These are phyloP conservation scores for Idaea aversata DNA, from an alignment of 2,888 invertebrate species.

Conservation along the genomic window DNA sequence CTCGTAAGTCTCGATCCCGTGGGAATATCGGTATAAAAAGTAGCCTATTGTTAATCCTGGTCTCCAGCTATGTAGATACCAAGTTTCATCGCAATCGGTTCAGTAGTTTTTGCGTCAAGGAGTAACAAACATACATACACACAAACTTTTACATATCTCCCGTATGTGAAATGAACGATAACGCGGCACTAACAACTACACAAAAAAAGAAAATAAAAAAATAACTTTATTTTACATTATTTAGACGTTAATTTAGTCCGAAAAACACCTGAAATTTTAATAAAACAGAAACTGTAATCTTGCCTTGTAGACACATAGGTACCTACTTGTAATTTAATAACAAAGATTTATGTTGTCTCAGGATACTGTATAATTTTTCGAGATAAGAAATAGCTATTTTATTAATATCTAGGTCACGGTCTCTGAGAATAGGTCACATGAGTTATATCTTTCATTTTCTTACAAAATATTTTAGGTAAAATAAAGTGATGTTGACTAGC, in stretches of 20 bases:
- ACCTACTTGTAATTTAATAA: not conserved
- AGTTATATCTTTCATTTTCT: not conserved
- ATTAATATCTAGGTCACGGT: not conserved
- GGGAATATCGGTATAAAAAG: too few species aligned
- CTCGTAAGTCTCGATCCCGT: too few species aligned
- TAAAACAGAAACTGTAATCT: not conserved
- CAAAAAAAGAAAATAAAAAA: not conserved
- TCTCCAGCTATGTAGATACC: too few species aligned
- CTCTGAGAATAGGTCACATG: not conserved
- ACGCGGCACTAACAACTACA: not conserved
- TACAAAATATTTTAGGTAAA: not conserved
- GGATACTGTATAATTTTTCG: not conserved
- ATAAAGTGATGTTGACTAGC: too few species aligned
- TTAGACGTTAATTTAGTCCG: not conserved
- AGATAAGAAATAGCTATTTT: not conserved
- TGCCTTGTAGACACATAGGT: not conserved
- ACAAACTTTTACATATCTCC: too few species aligned
- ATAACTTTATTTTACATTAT: not conserved
- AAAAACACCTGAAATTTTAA: not conserved
- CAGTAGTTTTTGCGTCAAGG: too few species aligned
- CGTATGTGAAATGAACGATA: too few species aligned
- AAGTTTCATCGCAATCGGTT: too few species aligned
- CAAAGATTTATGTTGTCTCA: conserved; percentile 1
- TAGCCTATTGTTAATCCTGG: too few species aligned
- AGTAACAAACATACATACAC: too few species aligned